Evolutionary conservation across 2,888 invertebrate species (phyloP), one percentile per base, ranked within the genome.

Genomic region (Pseudococcus jackbeardsleyi): DNA sequence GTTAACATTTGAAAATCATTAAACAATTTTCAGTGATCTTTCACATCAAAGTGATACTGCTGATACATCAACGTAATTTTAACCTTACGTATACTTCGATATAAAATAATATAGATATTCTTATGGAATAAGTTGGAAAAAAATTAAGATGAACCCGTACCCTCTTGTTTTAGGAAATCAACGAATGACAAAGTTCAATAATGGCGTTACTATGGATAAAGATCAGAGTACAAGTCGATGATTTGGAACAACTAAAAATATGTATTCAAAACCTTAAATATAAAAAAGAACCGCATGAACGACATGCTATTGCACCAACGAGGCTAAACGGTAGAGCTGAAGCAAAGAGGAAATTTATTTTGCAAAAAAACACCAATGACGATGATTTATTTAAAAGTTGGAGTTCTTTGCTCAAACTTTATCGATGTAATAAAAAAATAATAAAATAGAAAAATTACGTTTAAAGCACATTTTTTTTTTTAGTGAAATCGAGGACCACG

Each of bases 131-230:
- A 33, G 17, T 72, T 72, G 33, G 19, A 46, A 6, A 7, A 46
- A 9, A 82, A 82, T 39, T 42, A 42, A 79, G 9, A 79, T 9
- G 8, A 39, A 42, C 6, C 42, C n/a, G 42, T 42, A 42, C 79
- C 79, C 39, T 46, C 8, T 46, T 82, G 46, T 82, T 82, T 19
- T 82, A 82, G 79, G 79, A 82, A 82, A 46, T 46, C 46, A 19
- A 19, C 46, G 26, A 33, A 33, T 33, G 26, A 46, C 9, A 15
- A 42, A 3, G 9, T 42, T 9, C 42, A 42, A 42, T 8, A 46
- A 46, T 19, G 79, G 17, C 11, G 46, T 11, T 46, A 46, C 46
- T 12, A 33, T 6, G 33, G 33, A 15, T 17, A 33, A 72, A 17
- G 15, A 15, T 17, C 33, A 72, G 15, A 33, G 33, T 39, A 72